A percentile compares a stretch with the other conserved stretches of the same genome.
phyloP scores from a whole-genome alignment of 1,140 invertebrate species.

The Nixonia krombeini region DNA sequence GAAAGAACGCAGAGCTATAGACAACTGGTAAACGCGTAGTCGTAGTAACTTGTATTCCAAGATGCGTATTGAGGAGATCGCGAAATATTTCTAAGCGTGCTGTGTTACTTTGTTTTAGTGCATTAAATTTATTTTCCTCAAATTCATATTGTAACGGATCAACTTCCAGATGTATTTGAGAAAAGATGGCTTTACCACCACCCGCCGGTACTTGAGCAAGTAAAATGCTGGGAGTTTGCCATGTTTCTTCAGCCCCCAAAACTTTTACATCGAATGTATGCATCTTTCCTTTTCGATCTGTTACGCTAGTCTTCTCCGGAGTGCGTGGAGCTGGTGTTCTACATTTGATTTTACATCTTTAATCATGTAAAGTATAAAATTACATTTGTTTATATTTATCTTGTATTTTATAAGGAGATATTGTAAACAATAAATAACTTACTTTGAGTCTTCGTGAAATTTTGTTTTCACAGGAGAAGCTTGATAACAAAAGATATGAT shows the following conservation, averaged over 20 bases:
- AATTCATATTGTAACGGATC: constrained; percentile 73
- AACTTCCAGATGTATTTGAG: constrained; percentile 77
- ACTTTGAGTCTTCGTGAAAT: constrained; percentile 76
- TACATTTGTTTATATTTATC: too few species aligned
- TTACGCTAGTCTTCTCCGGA: constrained; percentile 74
- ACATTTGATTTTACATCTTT: too few species aligned
- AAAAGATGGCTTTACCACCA: constrained; percentile 84
- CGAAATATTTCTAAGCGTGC: constrained; percentile 83
- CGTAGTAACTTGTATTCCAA: constrained; percentile 78
- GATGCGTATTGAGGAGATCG: constrained; percentile 79
- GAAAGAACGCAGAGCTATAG: constrained; percentile 80
- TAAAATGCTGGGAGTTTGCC: constrained; percentile 86
- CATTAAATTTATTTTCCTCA: constrained; percentile 77
- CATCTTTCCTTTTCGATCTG: constrained; percentile 76
- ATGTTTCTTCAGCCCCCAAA: constrained; percentile 85
- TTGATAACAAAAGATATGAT: constrained; percentile 90
- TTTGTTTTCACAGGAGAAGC: constrained; percentile 84
- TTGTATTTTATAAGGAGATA: too few species aligned
- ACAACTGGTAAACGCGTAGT: constrained; percentile 44
- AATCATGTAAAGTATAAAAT: too few species aligned
- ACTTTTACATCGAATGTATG: constrained; percentile 82
- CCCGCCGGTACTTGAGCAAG: constrained; percentile 72
- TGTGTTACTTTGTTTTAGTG: constrained; percentile 75
- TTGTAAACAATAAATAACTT: too few species aligned
- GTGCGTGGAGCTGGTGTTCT: constrained; percentile 68